Conservation (phyloP, 2,888 invertebrate species). For the Spatulosminthurus flaviceps region DNA sequence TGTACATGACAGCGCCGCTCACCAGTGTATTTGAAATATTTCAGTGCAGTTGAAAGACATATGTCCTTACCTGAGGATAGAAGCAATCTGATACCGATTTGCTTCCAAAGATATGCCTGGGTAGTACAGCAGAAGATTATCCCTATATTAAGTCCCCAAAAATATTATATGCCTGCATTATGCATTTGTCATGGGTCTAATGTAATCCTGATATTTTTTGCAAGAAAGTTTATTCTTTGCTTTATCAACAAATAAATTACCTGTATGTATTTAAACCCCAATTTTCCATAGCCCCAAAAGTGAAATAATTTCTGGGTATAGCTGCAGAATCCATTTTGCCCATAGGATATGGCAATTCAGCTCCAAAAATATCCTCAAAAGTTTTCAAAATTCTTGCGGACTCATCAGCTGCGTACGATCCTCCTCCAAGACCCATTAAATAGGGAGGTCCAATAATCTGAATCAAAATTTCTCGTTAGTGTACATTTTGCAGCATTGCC, state of each 20-base stretch:
- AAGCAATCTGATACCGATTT: conserved; percentile 3
- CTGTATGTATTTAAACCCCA: conserved; percentile 58
- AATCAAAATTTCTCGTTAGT: too few relatives aligned
- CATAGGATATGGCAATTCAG: conserved; percentile 44
- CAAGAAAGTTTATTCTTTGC: too few relatives aligned
- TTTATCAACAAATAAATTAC: too few relatives aligned
- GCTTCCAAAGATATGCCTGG: background rate
- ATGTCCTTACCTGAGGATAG: conserved; percentile 21
- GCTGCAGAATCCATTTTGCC: conserved; percentile 60
- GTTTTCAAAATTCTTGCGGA: conserved; percentile 52
- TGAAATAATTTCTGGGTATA: conserved; percentile 49
- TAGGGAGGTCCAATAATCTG: conserved; percentile 55
- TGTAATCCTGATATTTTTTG: too few relatives aligned
- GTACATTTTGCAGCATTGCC: too few relatives aligned
- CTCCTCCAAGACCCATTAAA: conserved; percentile 32
- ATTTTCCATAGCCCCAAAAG: conserved; percentile 53
- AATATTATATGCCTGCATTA: too few relatives aligned
- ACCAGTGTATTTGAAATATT: too few relatives aligned
- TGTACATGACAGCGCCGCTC: too few relatives aligned
- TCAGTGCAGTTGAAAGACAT: background rate
- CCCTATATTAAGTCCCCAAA: too few relatives aligned
- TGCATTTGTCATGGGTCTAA: too few relatives aligned
- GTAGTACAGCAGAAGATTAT: conserved; percentile 29
- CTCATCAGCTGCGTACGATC: conserved; percentile 44
- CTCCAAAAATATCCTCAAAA: conserved; percentile 22